These are phyloP conservation scores for Glareola pratincola DNA, from an alignment of 2,113 vertebrate species.

Conservation along the genomic window DNA sequence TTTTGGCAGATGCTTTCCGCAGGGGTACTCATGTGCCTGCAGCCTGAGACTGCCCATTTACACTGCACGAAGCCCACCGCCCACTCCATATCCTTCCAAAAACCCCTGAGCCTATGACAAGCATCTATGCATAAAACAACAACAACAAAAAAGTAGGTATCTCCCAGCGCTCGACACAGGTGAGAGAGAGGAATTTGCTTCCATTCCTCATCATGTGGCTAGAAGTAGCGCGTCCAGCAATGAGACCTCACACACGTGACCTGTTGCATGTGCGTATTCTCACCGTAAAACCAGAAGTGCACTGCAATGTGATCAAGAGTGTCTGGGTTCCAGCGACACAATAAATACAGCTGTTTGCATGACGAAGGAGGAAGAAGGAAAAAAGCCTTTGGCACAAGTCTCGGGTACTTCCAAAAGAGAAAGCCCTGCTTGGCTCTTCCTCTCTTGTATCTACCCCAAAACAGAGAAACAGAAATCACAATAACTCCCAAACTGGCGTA, in stretches of 20 bases:
- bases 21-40: neutral
- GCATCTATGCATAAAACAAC: neutral
- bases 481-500: neutral
- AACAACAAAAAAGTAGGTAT: neutral
- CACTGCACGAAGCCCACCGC: neutral
- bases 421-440: neutral
- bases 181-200: neutral
- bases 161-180: accelerated
- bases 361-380: neutral
- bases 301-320: neutral
- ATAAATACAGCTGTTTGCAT: neutral
- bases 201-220: neutral
- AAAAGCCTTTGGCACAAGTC: neutral
- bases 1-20: neutral
- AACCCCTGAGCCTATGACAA: neutral
- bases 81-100: neutral
- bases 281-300: neutral
- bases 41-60: neutral
- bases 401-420: neutral
- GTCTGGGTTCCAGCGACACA: neutral
- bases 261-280: neutral
- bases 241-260: neutral
- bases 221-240: neutral
- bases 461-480: neutral
- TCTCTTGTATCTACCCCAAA: neutral